Percentiles rank a stretch among this genome's conserved stretches.
phyloP scores from a whole-genome alignment of 2,113 vertebrate genomes.

The Phrynocephalus versicolor region DNA sequence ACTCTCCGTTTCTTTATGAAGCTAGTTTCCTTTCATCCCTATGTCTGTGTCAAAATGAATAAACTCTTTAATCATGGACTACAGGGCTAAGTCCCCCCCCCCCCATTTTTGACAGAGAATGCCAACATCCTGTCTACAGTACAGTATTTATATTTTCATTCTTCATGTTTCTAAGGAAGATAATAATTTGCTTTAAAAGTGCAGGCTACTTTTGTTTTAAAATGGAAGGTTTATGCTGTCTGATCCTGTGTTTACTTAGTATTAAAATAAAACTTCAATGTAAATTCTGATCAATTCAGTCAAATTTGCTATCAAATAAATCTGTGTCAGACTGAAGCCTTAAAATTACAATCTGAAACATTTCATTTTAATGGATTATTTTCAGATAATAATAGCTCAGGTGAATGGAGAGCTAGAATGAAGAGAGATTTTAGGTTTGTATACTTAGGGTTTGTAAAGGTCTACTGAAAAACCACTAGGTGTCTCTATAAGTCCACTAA shows the following conservation, averaged over 20 bases:
- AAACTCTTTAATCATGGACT: no score
- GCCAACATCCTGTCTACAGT: no score
- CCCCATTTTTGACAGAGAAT: no score
- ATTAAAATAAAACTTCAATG: neutral
- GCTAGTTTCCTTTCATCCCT: no score
- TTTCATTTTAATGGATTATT: neutral
- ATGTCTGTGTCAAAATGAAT: no score
- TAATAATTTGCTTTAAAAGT: no score
- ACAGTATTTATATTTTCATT: no score
- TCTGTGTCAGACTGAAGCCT: neutral
- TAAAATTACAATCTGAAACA: neutral
- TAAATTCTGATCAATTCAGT: neutral
- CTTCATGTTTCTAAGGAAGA: no score
- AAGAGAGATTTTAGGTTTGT: neutral
- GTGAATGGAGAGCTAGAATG: neutral
- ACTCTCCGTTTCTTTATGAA: no score
- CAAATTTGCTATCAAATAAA: no score
- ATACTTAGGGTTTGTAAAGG: neutral
- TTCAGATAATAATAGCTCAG: fast-evolving
- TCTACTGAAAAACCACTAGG: constrained; percentile 44
- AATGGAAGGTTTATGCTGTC: neutral
- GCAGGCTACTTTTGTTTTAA: neutral
- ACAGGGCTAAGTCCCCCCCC: no score
- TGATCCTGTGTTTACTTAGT: neutral
- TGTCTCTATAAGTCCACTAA: constrained; percentile 55